Conservation (phyloP, 2,888 invertebrate species). For the Amiota mariae region DNA sequence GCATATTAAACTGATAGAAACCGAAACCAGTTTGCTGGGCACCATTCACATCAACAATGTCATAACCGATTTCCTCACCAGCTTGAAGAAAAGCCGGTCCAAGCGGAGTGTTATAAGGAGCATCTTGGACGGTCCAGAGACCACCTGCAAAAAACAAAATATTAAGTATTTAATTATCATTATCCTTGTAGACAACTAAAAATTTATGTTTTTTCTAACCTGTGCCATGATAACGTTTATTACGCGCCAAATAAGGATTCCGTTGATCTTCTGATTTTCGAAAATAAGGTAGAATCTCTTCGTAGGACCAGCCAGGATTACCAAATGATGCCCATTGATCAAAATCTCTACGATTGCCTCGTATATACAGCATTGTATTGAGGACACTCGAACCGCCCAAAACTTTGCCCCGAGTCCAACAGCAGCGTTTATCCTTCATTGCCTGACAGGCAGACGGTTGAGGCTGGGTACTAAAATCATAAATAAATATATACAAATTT, state of each 20-base stretch:
- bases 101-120: slow-evolving; percentile 80
- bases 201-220: slow-evolving; percentile 74
- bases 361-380: slow-evolving; percentile 92
- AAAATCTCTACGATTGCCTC: slow-evolving; percentile 90
- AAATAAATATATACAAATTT: background rate
- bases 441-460: slow-evolving; percentile 89
- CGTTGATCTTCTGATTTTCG: slow-evolving; percentile 90
- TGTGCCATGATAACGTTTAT: slow-evolving; percentile 81
- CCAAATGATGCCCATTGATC: slow-evolving; percentile 90
- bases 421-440: slow-evolving; percentile 87
- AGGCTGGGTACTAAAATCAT: slow-evolving; percentile 82
- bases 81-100: slow-evolving; percentile 90
- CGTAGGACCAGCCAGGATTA: slow-evolving; percentile 90
- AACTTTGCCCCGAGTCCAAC: slow-evolving; percentile 93
- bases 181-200: slow-evolving; percentile 7
- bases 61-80: slow-evolving; percentile 94
- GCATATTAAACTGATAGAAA: slow-evolving; percentile 91
- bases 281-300: slow-evolving; percentile 87
- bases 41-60: slow-evolving; percentile 88
- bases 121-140: slow-evolving; percentile 71
- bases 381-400: slow-evolving; percentile 90
- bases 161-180: background rate
- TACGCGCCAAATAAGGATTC: slow-evolving; percentile 88
- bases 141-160: slow-evolving; percentile 65
- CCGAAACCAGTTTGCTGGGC: slow-evolving; percentile 89